Percentiles rank a stretch among this genome's conserved stretches.
Conservation (phyloP, 2,888 invertebrate species). For the Bugulina stolonifera region DNA sequence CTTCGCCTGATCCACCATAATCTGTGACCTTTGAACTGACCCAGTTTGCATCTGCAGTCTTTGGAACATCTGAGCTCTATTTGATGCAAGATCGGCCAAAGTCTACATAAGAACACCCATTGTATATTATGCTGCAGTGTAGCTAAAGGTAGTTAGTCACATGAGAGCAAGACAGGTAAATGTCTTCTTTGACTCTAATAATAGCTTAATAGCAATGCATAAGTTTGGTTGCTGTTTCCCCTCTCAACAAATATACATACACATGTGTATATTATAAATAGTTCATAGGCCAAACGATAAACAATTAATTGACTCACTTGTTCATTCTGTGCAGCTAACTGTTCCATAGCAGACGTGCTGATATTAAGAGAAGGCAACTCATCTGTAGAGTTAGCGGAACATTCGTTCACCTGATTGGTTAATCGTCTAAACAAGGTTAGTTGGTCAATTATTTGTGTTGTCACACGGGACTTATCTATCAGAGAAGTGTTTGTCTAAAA, state of each 20-base stretch:
- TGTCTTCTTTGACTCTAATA: too few relatives aligned
- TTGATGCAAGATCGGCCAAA: too few relatives aligned
- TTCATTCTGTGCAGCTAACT: background rate
- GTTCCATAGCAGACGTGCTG: background rate
- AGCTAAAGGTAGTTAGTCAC: too few relatives aligned
- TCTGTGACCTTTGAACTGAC: background rate
- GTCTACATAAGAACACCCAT: too few relatives aligned
- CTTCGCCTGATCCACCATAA: background rate
- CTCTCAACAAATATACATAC: too few relatives aligned
- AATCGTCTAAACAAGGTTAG: background rate
- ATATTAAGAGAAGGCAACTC: background rate
- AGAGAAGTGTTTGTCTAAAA: background rate
- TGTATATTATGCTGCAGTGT: too few relatives aligned
- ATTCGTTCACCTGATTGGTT: conserved; percentile 10
- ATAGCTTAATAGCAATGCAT: too few relatives aligned
- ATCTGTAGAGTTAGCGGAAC: background rate
- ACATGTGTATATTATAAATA: too few relatives aligned
- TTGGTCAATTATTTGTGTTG: background rate
- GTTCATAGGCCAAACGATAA: too few relatives aligned
- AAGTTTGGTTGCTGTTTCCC: too few relatives aligned
- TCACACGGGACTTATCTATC: too few relatives aligned
- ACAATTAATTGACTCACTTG: conserved; percentile 11
- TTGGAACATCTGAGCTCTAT: background rate
- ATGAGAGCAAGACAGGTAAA: too few relatives aligned
- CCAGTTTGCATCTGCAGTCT: background rate